Evolutionary conservation across 2,888 invertebrate species (phyloP).

Genomic region (Caradrina clavipalpis): DNA sequence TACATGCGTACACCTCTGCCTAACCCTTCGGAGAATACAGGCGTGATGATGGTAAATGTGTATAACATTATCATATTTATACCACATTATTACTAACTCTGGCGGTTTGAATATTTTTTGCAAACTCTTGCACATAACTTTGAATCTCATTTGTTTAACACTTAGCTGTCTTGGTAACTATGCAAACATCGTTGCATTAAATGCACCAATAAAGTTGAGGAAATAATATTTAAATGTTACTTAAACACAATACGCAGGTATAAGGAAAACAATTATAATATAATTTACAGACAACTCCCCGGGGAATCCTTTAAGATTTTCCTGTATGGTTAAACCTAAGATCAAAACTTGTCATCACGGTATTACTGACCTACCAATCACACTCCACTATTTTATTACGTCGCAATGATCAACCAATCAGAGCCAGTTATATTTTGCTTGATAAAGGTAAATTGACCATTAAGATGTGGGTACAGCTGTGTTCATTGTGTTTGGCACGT

Average conservation of each 20-base stretch:
- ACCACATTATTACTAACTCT: too few species aligned
- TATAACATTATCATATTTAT: too few species aligned
- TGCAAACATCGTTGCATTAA: too few species aligned
- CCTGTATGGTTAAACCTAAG: conserved; percentile 37
- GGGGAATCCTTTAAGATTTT: conserved; percentile 36
- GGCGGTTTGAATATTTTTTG: too few species aligned
- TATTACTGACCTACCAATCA: conserved; percentile 9
- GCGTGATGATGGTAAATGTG: too few species aligned
- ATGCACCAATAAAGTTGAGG: too few species aligned
- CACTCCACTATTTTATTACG: not conserved
- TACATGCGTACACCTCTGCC: too few species aligned
- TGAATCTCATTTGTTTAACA: too few species aligned
- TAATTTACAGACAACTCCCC: not conserved
- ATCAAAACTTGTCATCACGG: not conserved
- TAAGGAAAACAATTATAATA: not conserved
- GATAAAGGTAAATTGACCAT: conserved; percentile 7
- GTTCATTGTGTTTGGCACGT: not conserved
- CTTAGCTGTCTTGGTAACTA: too few species aligned
- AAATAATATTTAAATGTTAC: not conserved
- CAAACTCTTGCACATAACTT: too few species aligned
- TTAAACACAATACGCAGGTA: not conserved
- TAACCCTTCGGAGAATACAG: too few species aligned
- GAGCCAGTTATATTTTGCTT: conserved; percentile 10
- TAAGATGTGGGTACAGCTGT: not conserved
- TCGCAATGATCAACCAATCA: conserved; percentile 17